Base-by-base conservation (phyloP, 2,888 invertebrate species). In the Lysandra bellargus region DNA sequence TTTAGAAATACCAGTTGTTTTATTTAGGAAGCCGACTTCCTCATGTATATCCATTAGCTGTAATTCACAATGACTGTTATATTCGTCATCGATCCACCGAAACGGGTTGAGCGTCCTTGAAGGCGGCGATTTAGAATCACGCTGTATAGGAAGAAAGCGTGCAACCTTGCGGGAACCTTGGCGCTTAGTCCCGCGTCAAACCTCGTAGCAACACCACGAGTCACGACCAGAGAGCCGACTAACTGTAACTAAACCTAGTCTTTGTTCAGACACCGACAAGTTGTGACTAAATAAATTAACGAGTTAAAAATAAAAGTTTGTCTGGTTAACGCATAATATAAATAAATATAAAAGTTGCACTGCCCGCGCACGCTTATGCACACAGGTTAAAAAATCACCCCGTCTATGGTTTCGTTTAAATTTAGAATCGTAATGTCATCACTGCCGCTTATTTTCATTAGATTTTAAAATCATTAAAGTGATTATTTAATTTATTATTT, bases 161-260 rank as follows among this genome's bases (percentile, higher is more conserved):
- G 86, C 86, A 85, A 86, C 85, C 84, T 82, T 85, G 84, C 83
- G 80, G 80, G 81, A 85, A 81, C 84, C 86, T 83, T 85, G 85
- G 82, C 78, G 60, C 76, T 85, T 85, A 89, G 88, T 89, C 84
- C 86, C 89, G 89, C 88, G 89, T 80, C 84, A 83, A 82, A 81
- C 85, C 78, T 81, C 86, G 85, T 82, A 81, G 85, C 81, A 40
- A 80, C 80, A 72, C 82, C 82, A 57, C 82, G 83, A 82, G 33
- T 82, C 82, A 57, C 82, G 83, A 82, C 85, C 76, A 80, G 80
- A 80, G 73, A 83, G 78, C 76, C 33, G 53, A 30, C 57, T 53
- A 76, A 76, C 53, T 57, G 76, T 76, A 76, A 76, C 76, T 76
- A 76, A 57, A 76, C 76, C 76, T 57, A 76, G 76, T 76, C 76